Evolutionary conservation across 2,113 vertebrate species (phyloP).

Genomic region (Shinisaurus crocodilurus): DNA sequence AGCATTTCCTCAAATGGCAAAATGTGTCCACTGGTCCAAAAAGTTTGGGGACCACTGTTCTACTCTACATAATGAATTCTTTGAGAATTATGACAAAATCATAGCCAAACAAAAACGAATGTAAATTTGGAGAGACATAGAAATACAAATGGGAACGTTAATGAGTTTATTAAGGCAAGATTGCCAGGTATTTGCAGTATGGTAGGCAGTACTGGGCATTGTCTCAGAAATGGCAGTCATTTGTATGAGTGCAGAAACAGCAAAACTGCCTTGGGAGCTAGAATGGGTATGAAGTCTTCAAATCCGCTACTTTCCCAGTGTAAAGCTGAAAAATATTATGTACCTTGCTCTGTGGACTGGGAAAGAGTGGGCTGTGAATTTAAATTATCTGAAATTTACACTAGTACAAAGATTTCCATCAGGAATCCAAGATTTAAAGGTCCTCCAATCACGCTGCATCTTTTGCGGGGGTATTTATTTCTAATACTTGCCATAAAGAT

Average conservation of each 20-base stretch:
- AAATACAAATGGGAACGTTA: rapidly evolving
- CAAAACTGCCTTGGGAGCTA: neutral
- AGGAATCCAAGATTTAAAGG: rapidly evolving
- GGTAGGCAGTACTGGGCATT: neutral
- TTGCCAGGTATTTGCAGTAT: rapidly evolving
- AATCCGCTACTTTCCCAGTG: neutral
- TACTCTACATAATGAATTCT: neutral
- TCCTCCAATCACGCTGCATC: neutral
- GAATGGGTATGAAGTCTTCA: neutral
- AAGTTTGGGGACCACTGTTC: too few relatives aligned
- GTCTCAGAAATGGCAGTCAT: neutral
- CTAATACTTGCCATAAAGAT: neutral
- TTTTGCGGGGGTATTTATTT: neutral
- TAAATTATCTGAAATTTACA: neutral
- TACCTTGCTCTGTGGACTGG: neutral
- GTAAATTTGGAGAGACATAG: rapidly evolving
- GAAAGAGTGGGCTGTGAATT: neutral
- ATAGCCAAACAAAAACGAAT: neutral
- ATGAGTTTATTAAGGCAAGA: neutral
- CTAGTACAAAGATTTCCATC: neutral
- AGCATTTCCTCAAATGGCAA: too few relatives aligned
- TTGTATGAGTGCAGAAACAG: neutral
- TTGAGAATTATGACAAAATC: neutral
- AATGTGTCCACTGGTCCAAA: too few relatives aligned
- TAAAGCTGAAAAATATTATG: neutral